These are phyloP conservation scores for Laticauda colubrina DNA, from an alignment of 2,113 vertebrate genomes.

Conservation along the genomic window DNA sequence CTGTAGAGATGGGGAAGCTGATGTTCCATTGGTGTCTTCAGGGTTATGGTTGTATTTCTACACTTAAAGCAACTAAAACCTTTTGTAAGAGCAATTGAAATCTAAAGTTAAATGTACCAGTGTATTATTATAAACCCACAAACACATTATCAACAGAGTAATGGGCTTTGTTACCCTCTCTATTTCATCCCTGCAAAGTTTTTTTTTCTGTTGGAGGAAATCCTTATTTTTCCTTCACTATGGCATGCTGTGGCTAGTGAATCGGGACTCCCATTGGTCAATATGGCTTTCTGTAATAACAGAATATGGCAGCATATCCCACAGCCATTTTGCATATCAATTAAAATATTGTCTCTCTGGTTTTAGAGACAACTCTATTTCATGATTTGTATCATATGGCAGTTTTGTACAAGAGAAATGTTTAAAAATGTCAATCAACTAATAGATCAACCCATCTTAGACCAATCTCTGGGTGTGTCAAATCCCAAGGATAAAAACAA, in stretches of 20 bases:
- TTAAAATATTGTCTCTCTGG: not conserved
- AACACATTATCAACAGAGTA: not conserved
- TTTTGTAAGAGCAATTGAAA: not conserved
- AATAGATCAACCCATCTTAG: not conserved
- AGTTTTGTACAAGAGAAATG: not conserved
- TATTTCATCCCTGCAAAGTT: not conserved
- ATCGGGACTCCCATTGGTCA: not conserved
- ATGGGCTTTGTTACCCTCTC: not conserved
- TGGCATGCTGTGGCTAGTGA: not conserved
- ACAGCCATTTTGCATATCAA: not conserved
- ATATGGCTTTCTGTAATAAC: not conserved
- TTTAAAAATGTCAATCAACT: not conserved
- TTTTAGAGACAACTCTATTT: not conserved
- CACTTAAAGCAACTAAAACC: not conserved
- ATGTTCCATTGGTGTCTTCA: not conserved
- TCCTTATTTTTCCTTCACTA: not conserved
- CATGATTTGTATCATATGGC: not conserved
- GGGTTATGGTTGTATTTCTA: not conserved
- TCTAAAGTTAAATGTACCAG: not conserved
- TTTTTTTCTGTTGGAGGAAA: not conserved
- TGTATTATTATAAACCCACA: not conserved
- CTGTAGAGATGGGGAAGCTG: not conserved
- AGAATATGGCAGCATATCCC: not conserved
- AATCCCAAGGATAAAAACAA: not conserved
- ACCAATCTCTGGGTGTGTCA: not conserved